phyloP scores from a whole-genome alignment of 2,888 invertebrate species.

The Bhutanitis thaidina region DNA sequence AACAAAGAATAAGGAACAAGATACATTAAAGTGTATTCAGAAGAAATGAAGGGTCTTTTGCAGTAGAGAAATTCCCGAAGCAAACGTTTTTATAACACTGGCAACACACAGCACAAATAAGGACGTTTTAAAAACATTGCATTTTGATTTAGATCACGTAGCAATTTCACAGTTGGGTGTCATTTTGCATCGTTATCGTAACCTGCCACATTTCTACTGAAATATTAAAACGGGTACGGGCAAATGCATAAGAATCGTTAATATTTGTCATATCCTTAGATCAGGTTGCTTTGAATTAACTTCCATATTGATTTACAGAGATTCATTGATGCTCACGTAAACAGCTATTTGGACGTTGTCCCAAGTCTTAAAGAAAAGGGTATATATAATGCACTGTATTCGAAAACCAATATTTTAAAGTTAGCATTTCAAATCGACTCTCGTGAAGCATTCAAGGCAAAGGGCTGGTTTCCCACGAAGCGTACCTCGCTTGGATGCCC shows the following conservation, averaged over 20 bases:
- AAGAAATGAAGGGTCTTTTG: no score
- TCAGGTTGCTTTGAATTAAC: background rate
- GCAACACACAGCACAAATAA: background rate
- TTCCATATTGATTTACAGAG: background rate
- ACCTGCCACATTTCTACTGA: slow-evolving; percentile 15
- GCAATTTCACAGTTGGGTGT: slow-evolving; percentile 2
- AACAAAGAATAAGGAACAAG: no score
- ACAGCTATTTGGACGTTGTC: background rate
- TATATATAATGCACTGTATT: background rate
- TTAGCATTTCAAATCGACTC: slow-evolving; percentile 13
- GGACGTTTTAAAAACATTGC: background rate
- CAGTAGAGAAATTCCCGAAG: no score
- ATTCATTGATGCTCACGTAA: background rate
- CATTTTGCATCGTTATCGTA: slow-evolving; percentile 17
- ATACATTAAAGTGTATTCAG: no score
- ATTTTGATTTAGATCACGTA: slow-evolving; percentile 15
- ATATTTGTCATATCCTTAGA: slow-evolving; percentile 5
- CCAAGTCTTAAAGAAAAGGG: background rate
- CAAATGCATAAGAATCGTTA: slow-evolving; percentile 17
- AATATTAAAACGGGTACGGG: slow-evolving; percentile 16
- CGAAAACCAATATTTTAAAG: slow-evolving; percentile 5
- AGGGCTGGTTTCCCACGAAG: slow-evolving; percentile 38
- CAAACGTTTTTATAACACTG: background rate
- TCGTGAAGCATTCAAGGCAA: slow-evolving; percentile 3
- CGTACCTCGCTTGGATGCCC: slow-evolving; percentile 35